Base-by-base conservation (phyloP, 1,140 invertebrate genomes). In the Cydia splendana region DNA sequence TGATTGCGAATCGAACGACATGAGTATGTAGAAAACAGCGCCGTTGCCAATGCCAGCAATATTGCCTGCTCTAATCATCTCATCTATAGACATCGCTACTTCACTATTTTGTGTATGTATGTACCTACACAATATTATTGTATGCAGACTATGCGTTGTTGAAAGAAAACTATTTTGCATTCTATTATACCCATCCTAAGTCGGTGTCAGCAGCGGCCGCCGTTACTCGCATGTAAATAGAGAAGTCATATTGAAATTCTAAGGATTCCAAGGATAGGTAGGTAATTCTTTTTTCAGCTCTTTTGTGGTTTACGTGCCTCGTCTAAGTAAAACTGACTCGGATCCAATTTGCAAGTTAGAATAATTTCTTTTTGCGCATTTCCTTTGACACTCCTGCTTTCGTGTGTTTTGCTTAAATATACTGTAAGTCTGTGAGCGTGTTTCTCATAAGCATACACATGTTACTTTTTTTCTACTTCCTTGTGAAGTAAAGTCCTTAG, bases 231-330 rank as follows among this genome's bases (percentile, higher is more conserved):
- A 86, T 86, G 84, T 86, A 86, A 86, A 86, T 86, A 79, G 74
- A 81, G 80, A 78, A 86, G 84, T 84, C 84, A 84, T 86, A 84
- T 86, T 86, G 84, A 86, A 86, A 86, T 86, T 86, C 84, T 84
- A 84, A 82, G 82, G 83, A 86, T 86, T 83, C 84, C 82, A 77
- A 75, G 78, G 81, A 83, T 82, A 71, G 67, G 78, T 78, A 79
- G 80, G 84, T 86, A 84, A 84, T 82, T 84, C 83, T 80, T 83
- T 86, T 86, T 83, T 82, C 80, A 77, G 75, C 79, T 79, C 78
- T 78, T 82, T 84, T 82, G 81, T 76, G 82, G 82, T 80, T 62
- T 77, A 74, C 65, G 78, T 77, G 81, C 81, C 79, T 15, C n/a
- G n/a, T 38, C 34, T 38, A 71, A 71, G 67, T 71, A 45, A 71